These are phyloP conservation scores for Hymenochirus boettgeri DNA, from an alignment of 2,113 vertebrate species.

Conservation along the genomic window DNA sequence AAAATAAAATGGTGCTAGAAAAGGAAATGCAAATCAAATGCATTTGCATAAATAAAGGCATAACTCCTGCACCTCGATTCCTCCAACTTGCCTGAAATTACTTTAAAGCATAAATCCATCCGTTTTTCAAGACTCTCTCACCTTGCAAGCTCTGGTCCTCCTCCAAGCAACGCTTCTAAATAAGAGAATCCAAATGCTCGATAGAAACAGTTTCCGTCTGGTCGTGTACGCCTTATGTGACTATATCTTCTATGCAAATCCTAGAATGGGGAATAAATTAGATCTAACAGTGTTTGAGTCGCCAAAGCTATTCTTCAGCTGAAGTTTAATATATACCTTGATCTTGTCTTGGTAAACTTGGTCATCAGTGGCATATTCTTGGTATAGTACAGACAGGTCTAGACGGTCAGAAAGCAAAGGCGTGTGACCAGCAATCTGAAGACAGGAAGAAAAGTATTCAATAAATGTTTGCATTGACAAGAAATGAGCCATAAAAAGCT, in stretches of 20 bases:
- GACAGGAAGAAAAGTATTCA: too few relatives aligned
- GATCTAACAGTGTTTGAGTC: neutral
- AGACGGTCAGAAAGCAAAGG: conserved; percentile 85
- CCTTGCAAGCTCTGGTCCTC: conserved; percentile 85
- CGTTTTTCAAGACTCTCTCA: conserved; percentile 45
- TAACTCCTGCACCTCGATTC: too few relatives aligned
- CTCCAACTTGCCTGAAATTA: too few relatives aligned
- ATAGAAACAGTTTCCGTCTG: conserved; percentile 92
- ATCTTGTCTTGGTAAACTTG: conserved; percentile 89
- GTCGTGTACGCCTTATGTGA: conserved; percentile 83
- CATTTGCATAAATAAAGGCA: too few relatives aligned
- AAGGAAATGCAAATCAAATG: neutral
- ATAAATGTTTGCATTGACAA: too few relatives aligned
- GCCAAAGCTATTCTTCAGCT: too few relatives aligned
- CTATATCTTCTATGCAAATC: conserved; percentile 88
- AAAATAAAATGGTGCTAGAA: neutral
- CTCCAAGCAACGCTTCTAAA: conserved; percentile 82
- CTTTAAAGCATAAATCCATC: too few relatives aligned
- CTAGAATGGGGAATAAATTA: conserved; percentile 51
- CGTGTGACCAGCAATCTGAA: conserved; percentile 84
- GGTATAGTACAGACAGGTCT: conserved; percentile 78
- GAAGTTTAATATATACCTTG: conserved; percentile 63
- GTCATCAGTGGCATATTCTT: conserved; percentile 83
- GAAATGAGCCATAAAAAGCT: too few relatives aligned
- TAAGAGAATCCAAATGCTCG: conserved; percentile 89